Evolutionary conservation across 1,140 invertebrate genomes (phyloP).

Genomic region (Cydia amplana): DNA sequence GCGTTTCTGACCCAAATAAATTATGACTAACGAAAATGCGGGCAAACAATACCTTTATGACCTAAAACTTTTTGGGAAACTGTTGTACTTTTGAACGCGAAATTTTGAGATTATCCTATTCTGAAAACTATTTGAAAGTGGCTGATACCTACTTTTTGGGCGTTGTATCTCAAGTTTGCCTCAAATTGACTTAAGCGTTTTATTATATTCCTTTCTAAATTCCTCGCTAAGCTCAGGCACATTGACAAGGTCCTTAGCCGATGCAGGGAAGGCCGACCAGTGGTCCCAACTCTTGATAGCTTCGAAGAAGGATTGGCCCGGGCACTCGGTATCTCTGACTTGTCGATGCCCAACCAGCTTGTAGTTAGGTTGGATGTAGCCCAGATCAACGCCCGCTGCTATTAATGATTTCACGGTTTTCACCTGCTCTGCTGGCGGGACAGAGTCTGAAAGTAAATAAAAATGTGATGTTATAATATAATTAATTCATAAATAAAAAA

Average conservation of each 20-base stretch:
- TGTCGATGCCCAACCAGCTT: constrained; percentile 86
- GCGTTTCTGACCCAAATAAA: no score
- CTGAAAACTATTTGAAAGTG: no score
- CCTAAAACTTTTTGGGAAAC: no score
- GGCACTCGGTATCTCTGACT: constrained; percentile 84
- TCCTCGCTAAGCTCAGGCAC: constrained; percentile 44
- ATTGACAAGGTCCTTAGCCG: constrained; percentile 56
- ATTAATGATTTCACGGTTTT: constrained; percentile 82
- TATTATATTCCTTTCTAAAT: constrained; percentile 7
- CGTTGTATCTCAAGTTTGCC: no score
- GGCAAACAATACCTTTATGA: no score
- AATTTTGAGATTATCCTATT: no score
- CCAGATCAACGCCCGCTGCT: constrained; percentile 80
- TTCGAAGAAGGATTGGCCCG: constrained; percentile 82
- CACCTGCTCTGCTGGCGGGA: constrained; percentile 82
- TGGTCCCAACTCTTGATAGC: constrained; percentile 84
- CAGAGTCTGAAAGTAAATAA: constrained; percentile 66
- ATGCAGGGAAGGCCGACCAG: constrained; percentile 72
- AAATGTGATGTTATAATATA: constrained; percentile 13
- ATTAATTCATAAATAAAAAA: no score
- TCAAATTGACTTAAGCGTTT: not conserved
- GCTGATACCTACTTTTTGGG: no score
- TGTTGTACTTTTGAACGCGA: no score
- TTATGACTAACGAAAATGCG: no score
- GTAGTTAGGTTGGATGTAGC: constrained; percentile 82